These are phyloP conservation scores for Lethrus apterus DNA, from an alignment of 1,140 invertebrate genomes.

Conservation along the genomic window DNA sequence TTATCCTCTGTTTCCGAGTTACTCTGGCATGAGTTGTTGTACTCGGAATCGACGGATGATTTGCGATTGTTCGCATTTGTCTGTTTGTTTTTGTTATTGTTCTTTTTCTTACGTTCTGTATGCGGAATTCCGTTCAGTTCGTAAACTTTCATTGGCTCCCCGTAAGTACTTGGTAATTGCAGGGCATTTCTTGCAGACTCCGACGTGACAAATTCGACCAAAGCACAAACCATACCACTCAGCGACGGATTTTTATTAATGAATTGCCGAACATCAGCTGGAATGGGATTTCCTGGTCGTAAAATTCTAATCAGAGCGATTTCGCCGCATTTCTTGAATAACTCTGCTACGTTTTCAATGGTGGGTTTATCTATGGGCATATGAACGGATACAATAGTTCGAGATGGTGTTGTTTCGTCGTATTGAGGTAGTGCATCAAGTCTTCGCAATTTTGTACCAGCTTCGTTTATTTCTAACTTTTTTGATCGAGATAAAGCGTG, in stretches of 20 bases:
- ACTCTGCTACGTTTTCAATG: constrained; percentile 79
- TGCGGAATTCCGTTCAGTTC: constrained; percentile 51
- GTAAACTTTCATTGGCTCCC: constrained; percentile 43
- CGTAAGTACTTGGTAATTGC: constrained; percentile 43
- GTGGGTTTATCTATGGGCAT: constrained; percentile 76
- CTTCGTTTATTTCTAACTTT: constrained; percentile 82
- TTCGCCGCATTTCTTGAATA: constrained; percentile 81
- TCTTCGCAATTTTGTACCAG: constrained; percentile 83
- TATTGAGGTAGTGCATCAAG: constrained; percentile 77
- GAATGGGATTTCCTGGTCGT: constrained; percentile 77
- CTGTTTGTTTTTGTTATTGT: constrained; percentile 41
- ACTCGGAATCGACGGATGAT: constrained; percentile 18
- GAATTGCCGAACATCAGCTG: constrained; percentile 81
- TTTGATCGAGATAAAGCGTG: constrained; percentile 70
- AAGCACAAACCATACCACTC: constrained; percentile 72
- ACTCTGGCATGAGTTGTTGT: constrained; percentile 54
- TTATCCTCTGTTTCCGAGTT: constrained; percentile 60
- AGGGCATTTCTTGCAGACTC: constrained; percentile 74
- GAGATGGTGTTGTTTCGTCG: constrained; percentile 84
- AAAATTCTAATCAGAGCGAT: constrained; percentile 80
- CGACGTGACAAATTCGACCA: constrained; percentile 84
- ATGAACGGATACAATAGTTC: constrained; percentile 81
- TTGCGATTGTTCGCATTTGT: constrained; percentile 30
- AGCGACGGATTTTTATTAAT: constrained; percentile 85
- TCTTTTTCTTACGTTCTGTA: constrained; percentile 49